Evolutionary conservation across 2,888 invertebrate species (phyloP).

Genomic region (Smittia aterrima): DNA sequence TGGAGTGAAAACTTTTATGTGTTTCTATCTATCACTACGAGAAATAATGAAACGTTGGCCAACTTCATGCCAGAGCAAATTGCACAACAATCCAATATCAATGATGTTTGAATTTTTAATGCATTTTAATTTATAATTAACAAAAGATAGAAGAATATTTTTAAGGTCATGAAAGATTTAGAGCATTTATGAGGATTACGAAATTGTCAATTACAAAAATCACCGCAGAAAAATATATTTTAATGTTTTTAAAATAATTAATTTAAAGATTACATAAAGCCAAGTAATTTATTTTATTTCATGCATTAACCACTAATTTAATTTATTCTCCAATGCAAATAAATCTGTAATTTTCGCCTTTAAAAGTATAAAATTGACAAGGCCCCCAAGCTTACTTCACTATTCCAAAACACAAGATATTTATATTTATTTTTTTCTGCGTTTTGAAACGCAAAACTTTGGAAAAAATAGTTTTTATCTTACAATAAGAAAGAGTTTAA

Average conservation of each 20-base stretch:
- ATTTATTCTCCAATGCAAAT: no score
- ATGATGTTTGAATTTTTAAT: not conserved
- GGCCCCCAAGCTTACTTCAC: not conserved
- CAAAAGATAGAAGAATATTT: no score
- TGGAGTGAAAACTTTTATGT: conserved; percentile 16
- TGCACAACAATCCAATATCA: not conserved
- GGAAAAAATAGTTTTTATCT: conserved; percentile 19
- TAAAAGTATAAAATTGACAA: no score
- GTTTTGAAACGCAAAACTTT: conserved; percentile 30
- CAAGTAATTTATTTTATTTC: no score
- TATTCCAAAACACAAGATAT: no score
- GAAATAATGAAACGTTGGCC: not conserved
- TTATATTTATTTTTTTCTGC: conserved; percentile 6
- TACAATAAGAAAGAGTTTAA: not conserved
- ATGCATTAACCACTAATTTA: no score
- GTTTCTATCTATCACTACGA: conserved; percentile 9
- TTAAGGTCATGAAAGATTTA: no score
- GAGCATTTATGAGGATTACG: no score
- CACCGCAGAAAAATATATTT: no score
- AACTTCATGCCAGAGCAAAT: conserved; percentile 7
- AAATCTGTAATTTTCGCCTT: not conserved
- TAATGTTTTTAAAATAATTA: no score
- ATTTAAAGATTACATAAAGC: no score
- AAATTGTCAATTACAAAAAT: no score
- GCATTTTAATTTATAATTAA: not conserved